phyloP scores from a whole-genome alignment of 2,113 vertebrate species.

The Ceratotherium simum region DNA sequence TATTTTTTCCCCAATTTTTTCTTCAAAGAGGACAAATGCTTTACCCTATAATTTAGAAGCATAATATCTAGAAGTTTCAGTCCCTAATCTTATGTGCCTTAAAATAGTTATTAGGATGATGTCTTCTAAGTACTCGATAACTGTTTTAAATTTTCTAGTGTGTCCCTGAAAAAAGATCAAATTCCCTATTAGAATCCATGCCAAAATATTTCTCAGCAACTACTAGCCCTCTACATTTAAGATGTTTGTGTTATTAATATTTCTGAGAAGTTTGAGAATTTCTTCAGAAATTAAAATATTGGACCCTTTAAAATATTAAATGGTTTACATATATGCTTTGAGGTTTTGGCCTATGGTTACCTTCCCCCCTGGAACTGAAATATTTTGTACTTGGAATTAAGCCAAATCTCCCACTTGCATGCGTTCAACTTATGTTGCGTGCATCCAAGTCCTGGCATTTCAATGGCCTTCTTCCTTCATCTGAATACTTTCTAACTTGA shows the following conservation, averaged over 20 bases:
- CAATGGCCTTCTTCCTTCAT: conserved; percentile 76
- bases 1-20: conserved; percentile 47
- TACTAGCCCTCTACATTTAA: conserved; percentile 65
- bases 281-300: conserved; percentile 72
- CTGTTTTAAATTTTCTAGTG: conserved; percentile 71
- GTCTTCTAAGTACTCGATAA: conserved; percentile 72
- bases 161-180: conserved; percentile 63
- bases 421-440: conserved; percentile 64
- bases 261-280: conserved; percentile 60
- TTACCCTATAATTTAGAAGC: conserved; percentile 77
- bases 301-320: conserved; percentile 59
- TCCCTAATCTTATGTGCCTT: conserved; percentile 67
- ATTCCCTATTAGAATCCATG: conserved; percentile 63
- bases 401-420: conserved; percentile 64
- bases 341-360: conserved; percentile 55
- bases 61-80: conserved; percentile 65
- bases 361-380: conserved; percentile 36
- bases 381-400: conserved; percentile 68
- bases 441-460: conserved; percentile 73
- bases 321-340: conserved; percentile 27
- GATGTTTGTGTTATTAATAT: conserved; percentile 68
- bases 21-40: conserved; percentile 63
- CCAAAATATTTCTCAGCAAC: conserved; percentile 66
- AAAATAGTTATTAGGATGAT: conserved; percentile 74
- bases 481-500: conserved; percentile 64